A percentile compares a stretch with the other conserved stretches of the same genome.
phyloP scores from a whole-genome alignment of 2,113 vertebrate genomes.

The Sula dactylatra region DNA sequence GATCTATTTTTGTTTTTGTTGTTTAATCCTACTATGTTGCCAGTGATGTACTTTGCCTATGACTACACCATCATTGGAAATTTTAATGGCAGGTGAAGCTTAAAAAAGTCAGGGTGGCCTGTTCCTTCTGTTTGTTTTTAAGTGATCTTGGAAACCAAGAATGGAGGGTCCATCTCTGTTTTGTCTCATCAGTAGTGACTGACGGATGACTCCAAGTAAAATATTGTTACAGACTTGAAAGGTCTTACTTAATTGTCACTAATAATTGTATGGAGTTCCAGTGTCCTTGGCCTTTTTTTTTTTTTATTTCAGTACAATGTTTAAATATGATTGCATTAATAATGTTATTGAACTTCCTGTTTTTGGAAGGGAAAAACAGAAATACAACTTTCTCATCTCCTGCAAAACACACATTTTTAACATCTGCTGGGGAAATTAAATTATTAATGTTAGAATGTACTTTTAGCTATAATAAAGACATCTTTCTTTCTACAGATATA shows the following conservation, averaged over 20 bases:
- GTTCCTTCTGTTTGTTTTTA: background rate
- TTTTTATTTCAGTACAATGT: background rate
- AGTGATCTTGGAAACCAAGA: background rate
- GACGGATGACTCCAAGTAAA: background rate
- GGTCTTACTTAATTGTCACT: background rate
- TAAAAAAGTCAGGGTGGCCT: background rate
- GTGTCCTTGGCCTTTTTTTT: background rate
- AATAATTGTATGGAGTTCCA: background rate
- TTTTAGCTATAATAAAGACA: background rate
- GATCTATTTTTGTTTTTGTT: conserved; percentile 52
- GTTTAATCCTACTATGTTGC: conserved; percentile 4
- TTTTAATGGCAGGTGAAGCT: background rate
- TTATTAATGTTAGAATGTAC: background rate
- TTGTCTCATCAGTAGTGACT: background rate
- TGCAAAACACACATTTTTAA: background rate
- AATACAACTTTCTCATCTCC: background rate
- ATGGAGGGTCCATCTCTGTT: background rate
- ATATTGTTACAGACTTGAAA: background rate
- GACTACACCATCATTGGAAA: background rate
- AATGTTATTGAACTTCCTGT: background rate
- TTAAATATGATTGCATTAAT: background rate
- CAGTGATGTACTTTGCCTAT: conserved; percentile 2
- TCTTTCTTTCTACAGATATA: background rate
- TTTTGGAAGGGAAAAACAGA: background rate
- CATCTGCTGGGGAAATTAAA: background rate